A percentile compares a stretch with the other conserved stretches of the same genome.
These are phyloP conservation scores for Lichenostomus cassidix DNA, from an alignment of 2,113 vertebrate species.

Conservation along the genomic window DNA sequence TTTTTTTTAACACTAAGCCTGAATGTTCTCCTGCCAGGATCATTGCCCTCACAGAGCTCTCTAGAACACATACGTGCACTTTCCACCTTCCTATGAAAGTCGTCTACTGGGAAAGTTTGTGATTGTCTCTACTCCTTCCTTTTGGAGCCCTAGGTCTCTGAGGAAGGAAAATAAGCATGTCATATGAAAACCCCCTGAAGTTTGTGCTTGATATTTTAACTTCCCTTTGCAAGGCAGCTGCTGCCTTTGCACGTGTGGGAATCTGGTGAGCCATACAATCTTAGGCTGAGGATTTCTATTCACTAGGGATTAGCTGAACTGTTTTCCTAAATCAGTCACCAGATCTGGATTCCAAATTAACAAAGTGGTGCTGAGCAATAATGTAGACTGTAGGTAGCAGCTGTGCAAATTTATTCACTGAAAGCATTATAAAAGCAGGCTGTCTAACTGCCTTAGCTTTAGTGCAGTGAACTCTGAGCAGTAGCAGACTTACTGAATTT, in stretches of 20 bases:
- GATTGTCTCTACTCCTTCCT: constrained; percentile 1
- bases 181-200: constrained; percentile 1
- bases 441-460: constrained; percentile 52
- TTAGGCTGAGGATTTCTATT: constrained; percentile 61
- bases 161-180: constrained; percentile 15
- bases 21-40: neutral
- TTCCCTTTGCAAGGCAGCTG: constrained; percentile 53
- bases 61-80: neutral
- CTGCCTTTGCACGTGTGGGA: constrained; percentile 61
- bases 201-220: constrained; percentile 53
- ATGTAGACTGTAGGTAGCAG: constrained; percentile 54
- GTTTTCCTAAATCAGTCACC: constrained; percentile 65
- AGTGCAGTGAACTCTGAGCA: constrained; percentile 53
- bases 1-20: neutral
- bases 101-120: neutral
- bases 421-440: constrained; percentile 52
- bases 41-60: neutral
- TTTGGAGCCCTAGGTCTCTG: neutral
- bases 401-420: constrained; percentile 57
- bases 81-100: neutral
- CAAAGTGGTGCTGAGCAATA: constrained; percentile 61
- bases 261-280: constrained; percentile 47
- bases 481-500: neutral
- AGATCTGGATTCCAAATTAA: constrained; percentile 69
- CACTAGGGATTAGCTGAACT: constrained; percentile 61